Evolutionary conservation across 92 coral and sea anemone genomes (phyloP).

Genomic region (Blastomussa wellsi): DNA sequence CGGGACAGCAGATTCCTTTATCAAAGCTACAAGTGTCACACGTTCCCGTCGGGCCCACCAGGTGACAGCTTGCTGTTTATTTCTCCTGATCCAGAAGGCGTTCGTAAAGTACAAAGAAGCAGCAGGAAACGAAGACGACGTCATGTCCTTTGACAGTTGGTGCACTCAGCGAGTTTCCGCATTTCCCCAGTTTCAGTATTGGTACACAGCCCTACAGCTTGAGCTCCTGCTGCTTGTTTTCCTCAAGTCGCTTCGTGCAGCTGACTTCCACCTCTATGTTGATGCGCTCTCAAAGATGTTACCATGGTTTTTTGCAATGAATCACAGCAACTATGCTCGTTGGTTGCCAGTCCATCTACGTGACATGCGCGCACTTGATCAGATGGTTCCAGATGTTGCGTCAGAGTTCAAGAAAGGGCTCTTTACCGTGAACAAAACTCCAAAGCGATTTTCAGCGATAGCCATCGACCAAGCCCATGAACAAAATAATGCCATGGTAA

Average conservation of each 20-base stretch:
- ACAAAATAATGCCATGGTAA: constrained; percentile 67
- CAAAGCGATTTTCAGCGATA: constrained; percentile 53
- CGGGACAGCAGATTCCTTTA: constrained; percentile 72
- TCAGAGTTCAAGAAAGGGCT: constrained; percentile 37
- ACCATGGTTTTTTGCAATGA: constrained; percentile 68
- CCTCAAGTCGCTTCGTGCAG: constrained; percentile 57
- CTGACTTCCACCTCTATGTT: constrained; percentile 43
- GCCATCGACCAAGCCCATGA: constrained; percentile 75
- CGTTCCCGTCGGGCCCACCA: constrained; percentile 73
- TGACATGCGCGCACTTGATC: constrained; percentile 57
- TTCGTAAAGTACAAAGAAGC: constrained; percentile 51
- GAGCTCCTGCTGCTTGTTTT: constrained; percentile 47
- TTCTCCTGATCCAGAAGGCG: constrained; percentile 55
- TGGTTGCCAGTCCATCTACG: constrained; percentile 68
- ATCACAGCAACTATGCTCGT: constrained; percentile 67
- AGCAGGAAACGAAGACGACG: constrained; percentile 22
- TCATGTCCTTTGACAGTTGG: constrained; percentile 61
- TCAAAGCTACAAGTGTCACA: constrained; percentile 53
- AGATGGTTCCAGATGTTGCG: constrained; percentile 51
- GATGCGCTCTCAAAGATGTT: constrained; percentile 51
- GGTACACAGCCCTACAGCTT: constrained; percentile 58
- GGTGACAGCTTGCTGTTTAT: constrained; percentile 48
- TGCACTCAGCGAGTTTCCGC: constrained; percentile 36
- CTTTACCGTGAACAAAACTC: constrained; percentile 53
- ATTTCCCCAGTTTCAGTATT: constrained; percentile 68